A percentile compares a stretch with the other conserved stretches of the same genome.
phyloP scores from a whole-genome alignment of 2,888 invertebrate genomes.

The Tetragonula carbonaria region DNA sequence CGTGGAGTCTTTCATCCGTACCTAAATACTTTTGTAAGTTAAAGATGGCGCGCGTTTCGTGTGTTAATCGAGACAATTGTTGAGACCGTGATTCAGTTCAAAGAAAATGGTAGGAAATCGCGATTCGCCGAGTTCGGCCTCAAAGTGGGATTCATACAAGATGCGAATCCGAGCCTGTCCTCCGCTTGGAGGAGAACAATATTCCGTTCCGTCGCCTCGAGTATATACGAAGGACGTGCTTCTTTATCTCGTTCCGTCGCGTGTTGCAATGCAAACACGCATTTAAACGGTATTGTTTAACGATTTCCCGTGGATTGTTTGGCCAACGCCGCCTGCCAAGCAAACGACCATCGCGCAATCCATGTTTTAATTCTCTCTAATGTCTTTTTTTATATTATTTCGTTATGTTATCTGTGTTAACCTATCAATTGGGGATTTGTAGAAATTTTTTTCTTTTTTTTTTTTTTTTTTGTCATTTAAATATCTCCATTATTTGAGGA shows the following conservation, averaged over 20 bases:
- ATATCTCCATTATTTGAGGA: background rate
- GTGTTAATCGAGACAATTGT: background rate
- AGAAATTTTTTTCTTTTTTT: too few relatives aligned
- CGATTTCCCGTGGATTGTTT: slow-evolving; percentile 14
- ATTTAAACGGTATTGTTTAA: slow-evolving; percentile 28
- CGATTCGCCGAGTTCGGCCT: slow-evolving; percentile 17
- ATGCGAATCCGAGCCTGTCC: slow-evolving; percentile 1
- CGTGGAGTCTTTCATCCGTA: background rate
- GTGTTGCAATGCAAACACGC: slow-evolving; percentile 17
- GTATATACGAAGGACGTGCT: background rate
- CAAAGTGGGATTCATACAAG: slow-evolving; percentile 27
- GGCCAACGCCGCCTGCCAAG: background rate
- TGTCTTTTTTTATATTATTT: background rate
- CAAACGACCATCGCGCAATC: background rate
- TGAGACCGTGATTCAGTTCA: slow-evolving; percentile 24
- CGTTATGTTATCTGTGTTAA: background rate
- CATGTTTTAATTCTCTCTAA: background rate
- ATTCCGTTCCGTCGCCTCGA: slow-evolving; percentile 9
- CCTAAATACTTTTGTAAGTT: background rate
- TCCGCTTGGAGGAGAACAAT: slow-evolving; percentile 26
- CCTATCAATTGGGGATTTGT: too few relatives aligned
- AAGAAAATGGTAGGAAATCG: background rate
- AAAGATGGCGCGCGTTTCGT: too few relatives aligned
- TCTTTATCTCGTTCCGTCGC: slow-evolving; percentile 23
- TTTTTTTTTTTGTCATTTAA: too few relatives aligned